phyloP scores from a whole-genome alignment of 2,888 invertebrate species.

The Siphonodentalium dalli region DNA sequence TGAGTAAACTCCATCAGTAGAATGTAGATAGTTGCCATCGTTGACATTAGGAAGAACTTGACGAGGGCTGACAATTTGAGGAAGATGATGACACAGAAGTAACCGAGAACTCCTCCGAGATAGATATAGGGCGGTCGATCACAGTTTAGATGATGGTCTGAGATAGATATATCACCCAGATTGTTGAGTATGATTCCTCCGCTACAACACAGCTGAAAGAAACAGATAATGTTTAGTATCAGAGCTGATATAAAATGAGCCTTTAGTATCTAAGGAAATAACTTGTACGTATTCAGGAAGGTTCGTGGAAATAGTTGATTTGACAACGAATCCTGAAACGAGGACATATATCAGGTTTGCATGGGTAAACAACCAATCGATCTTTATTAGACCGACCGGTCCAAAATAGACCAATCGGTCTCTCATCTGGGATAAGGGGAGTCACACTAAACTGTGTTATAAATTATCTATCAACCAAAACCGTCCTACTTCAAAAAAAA shows the following conservation, averaged over 20 bases:
- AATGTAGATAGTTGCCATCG: slow-evolving; percentile 81
- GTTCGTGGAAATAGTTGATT: no score
- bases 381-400: no score
- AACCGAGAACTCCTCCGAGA: slow-evolving; percentile 83
- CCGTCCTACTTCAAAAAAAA: no score
- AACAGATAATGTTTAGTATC: background rate
- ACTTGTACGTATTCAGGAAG: no score
- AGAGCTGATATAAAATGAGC: background rate
- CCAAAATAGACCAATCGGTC: no score
- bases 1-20: slow-evolving; percentile 84
- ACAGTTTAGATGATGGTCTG: slow-evolving; percentile 72
- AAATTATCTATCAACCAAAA: no score
- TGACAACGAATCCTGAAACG: no score
- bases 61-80: slow-evolving; percentile 82
- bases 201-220: slow-evolving; percentile 59
- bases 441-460: no score
- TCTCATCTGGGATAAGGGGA: no score
- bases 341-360: no score
- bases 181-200: slow-evolving; percentile 49
- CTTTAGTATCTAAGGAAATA: no score
- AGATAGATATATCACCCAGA: slow-evolving; percentile 35
- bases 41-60: slow-evolving; percentile 77
- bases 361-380: no score
- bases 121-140: slow-evolving; percentile 83
- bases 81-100: slow-evolving; percentile 85